Conservation (phyloP, 2,888 invertebrate species). For the Macrostomum cliftonense region DNA sequence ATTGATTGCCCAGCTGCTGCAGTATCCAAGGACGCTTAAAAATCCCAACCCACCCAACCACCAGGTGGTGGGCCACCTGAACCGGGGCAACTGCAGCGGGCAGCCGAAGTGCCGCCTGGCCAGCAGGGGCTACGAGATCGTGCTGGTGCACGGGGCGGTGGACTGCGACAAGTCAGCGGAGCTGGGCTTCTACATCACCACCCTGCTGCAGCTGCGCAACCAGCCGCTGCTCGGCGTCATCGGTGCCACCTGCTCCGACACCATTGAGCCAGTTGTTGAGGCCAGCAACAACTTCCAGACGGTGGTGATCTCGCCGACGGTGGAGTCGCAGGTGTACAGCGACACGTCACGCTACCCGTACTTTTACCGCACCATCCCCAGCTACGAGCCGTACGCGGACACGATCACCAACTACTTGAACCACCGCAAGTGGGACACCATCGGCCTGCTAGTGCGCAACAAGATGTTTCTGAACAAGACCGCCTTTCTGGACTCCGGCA, state of each 20-base stretch:
- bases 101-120: no score
- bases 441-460: not conserved
- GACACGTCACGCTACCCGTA: constrained; percentile 2
- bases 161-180: no score
- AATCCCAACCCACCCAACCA: no score
- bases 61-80: no score
- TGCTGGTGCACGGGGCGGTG: no score
- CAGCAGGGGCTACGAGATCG: no score
- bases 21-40: no score
- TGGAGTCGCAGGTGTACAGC: constrained; percentile 7
- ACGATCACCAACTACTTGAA: not conserved
- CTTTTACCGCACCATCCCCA: constrained; percentile 10
- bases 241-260: constrained; percentile 9
- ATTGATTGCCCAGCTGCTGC: no score
- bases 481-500: constrained; percentile 1
- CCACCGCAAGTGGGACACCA: not conserved
- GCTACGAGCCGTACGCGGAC: constrained; percentile 7
- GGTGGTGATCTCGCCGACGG: constrained; percentile 9
- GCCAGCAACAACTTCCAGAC: constrained; percentile 4
- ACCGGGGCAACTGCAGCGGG: no score
- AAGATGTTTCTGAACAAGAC: not conserved
- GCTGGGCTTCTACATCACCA: no score
- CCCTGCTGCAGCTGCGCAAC: no score
- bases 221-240: not conserved
- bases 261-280: constrained; percentile 8